A percentile compares a stretch with the other conserved stretches of the same genome.
Evolutionary conservation across 2,113 vertebrate species (phyloP).

Genomic region (Gymnobelideus leadbeateri): DNA sequence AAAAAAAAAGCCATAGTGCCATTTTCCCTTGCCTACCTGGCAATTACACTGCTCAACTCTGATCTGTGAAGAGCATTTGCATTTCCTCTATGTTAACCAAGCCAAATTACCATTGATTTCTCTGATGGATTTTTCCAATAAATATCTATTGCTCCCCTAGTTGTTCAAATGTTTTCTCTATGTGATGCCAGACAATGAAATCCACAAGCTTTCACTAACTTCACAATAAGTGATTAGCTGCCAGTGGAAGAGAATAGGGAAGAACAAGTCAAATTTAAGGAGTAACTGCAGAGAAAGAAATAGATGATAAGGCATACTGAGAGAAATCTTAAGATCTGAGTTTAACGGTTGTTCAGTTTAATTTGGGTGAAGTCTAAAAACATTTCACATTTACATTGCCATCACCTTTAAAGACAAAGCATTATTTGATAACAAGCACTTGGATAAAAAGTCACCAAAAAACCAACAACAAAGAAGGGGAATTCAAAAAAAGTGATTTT

Average conservation of each 20-base stretch:
- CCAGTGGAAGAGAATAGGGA: background rate
- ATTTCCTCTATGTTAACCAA: constrained; percentile 67
- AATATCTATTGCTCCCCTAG: constrained; percentile 68
- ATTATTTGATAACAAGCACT: background rate
- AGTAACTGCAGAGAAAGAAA: background rate
- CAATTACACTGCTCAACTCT: constrained; percentile 39
- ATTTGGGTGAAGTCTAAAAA: constrained; percentile 10
- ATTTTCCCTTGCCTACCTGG: constrained; percentile 63
- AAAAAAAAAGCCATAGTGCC: constrained; percentile 56
- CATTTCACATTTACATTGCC: background rate
- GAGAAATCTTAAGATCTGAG: background rate
- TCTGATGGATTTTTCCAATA: constrained; percentile 78
- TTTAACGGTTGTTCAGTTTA: background rate
- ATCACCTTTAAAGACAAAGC: background rate
- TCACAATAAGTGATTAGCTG: constrained; percentile 48
- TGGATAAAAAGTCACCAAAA: background rate
- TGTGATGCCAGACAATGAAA: background rate
- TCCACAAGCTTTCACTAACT: background rate
- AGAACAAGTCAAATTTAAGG: background rate
- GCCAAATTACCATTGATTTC: constrained; percentile 79
- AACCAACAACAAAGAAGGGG: too few species aligned
- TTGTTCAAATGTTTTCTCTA: constrained; percentile 68
- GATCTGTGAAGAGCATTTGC: constrained; percentile 50
- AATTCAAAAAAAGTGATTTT: background rate
- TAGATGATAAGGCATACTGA: background rate